Conservation (phyloP, 2,113 vertebrate species). For the Terrapene triunguis region DNA sequence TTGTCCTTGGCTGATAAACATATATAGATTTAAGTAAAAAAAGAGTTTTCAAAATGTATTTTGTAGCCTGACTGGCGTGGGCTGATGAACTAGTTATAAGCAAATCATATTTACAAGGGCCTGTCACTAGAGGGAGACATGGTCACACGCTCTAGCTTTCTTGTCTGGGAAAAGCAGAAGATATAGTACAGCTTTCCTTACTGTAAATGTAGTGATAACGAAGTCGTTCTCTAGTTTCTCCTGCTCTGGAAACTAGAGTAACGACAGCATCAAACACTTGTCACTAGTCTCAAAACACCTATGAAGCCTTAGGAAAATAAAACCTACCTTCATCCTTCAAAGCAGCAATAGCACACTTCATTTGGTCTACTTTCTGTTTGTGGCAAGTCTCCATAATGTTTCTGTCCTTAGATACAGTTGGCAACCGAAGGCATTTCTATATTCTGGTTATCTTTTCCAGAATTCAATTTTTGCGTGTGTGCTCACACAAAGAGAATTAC, state of each 20-base stretch:
- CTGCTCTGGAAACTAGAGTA: fast-evolving
- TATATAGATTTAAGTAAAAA: no score
- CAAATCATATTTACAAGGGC: fast-evolving
- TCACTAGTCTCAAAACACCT: neutral
- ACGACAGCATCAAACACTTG: fast-evolving
- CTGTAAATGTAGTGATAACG: fast-evolving
- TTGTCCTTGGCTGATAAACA: neutral
- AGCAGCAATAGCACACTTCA: fast-evolving
- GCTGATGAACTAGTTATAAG: neutral
- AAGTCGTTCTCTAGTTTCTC: fast-evolving
- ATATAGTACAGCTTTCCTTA: fast-evolving
- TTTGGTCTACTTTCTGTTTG: fast-evolving
- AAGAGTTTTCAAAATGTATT: neutral
- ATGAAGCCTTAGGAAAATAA: fast-evolving
- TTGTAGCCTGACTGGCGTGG: neutral
- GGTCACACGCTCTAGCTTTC: fast-evolving
- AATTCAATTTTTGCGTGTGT: fast-evolving
- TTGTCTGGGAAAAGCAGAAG: fast-evolving
- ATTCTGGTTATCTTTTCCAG: fast-evolving
- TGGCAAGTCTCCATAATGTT: fast-evolving
- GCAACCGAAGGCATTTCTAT: neutral
- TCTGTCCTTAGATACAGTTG: fast-evolving
- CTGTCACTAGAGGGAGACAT: neutral
- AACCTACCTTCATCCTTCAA: fast-evolving
- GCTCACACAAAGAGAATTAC: slow-evolving; percentile 53